Conservation (phyloP, 2,113 vertebrate species). For the Pterophyllum scalare region DNA sequence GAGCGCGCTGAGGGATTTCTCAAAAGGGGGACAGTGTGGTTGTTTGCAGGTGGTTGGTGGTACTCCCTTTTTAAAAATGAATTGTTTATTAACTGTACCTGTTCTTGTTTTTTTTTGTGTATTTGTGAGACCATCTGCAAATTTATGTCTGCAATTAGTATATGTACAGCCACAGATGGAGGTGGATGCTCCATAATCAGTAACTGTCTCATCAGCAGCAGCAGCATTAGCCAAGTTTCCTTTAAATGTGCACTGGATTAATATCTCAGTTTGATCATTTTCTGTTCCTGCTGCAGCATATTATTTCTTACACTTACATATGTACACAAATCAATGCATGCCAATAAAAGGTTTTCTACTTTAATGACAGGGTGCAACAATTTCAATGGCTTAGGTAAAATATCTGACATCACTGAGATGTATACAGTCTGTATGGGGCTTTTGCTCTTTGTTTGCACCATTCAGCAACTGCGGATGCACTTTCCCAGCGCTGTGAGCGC, state of each 20-base stretch:
- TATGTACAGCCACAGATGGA: neutral
- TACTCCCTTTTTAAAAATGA: neutral
- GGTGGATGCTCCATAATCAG: neutral
- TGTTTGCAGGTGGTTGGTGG: slow-evolving; percentile 40
- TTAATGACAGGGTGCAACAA: neutral
- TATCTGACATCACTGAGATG: neutral
- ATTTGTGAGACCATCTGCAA: neutral
- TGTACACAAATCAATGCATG: neutral
- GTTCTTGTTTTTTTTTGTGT: neutral
- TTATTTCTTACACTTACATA: neutral
- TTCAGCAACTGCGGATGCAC: too few species aligned
- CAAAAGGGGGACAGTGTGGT: slow-evolving; percentile 50
- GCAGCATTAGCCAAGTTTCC: neutral
- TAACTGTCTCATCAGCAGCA: slow-evolving; percentile 2
- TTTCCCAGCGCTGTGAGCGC: neutral
- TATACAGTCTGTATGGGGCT: too few species aligned
- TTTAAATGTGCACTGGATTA: neutral
- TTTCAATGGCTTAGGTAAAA: neutral
- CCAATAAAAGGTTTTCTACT: neutral
- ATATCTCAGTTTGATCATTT: neutral
- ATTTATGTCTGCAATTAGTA: neutral
- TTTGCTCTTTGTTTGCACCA: too few species aligned
- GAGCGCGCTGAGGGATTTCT: slow-evolving; percentile 41
- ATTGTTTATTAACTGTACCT: slow-evolving; percentile 16
- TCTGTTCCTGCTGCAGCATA: neutral